Conservation (phyloP, 2,113 vertebrate species). For the Centropus unirufus region DNA sequence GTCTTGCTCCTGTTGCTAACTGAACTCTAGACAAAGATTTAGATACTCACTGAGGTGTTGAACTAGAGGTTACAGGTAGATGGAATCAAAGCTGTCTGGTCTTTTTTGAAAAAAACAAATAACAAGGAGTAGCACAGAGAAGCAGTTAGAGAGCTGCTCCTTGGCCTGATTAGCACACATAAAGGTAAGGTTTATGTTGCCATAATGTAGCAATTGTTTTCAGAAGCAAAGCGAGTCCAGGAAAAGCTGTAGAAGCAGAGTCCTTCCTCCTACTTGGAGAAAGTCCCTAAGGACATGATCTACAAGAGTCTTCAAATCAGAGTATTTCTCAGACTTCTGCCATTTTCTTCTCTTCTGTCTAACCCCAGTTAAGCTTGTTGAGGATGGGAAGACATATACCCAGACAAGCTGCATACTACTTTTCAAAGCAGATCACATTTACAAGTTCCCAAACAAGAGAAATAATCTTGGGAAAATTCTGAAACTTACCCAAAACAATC, state of each 20-base stretch:
- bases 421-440: neutral
- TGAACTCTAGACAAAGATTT: neutral
- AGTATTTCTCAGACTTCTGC: neutral
- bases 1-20: neutral
- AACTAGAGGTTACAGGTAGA: neutral
- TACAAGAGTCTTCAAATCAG: neutral
- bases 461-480: neutral
- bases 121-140: neutral
- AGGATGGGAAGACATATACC: neutral
- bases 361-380: neutral
- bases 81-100: neutral
- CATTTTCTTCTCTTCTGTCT: neutral
- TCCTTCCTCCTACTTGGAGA: neutral
- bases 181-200: neutral
- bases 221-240: neutral
- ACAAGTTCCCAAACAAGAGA: neutral
- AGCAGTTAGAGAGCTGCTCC: neutral
- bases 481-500: neutral
- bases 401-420: neutral
- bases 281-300: neutral
- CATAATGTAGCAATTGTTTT: neutral
- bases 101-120: neutral
- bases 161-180: neutral
- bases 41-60: neutral
- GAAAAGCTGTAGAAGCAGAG: neutral